Evolutionary conservation across 2,113 vertebrate genomes (phyloP).

Genomic region (Ciconia maguari): DNA sequence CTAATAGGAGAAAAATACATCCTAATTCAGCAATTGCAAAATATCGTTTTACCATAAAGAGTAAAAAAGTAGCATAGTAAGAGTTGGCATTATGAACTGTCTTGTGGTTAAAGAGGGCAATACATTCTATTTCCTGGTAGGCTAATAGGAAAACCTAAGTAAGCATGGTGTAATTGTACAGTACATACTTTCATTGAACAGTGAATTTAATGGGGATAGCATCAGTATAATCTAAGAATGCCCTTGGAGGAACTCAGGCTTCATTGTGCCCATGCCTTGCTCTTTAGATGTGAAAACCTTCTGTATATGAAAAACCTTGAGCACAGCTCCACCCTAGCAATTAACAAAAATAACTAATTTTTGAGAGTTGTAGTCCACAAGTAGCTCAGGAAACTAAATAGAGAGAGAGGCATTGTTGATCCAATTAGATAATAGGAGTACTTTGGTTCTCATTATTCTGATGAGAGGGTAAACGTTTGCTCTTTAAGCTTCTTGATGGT

Average conservation of each 20-base stretch:
- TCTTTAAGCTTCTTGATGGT: slow-evolving; percentile 74
- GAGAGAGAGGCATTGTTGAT: neutral
- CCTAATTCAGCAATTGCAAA: neutral
- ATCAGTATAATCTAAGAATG: neutral
- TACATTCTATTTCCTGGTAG: neutral
- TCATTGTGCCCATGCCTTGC: neutral
- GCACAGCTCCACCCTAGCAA: neutral
- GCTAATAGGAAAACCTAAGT: neutral
- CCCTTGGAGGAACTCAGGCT: neutral
- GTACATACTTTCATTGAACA: neutral
- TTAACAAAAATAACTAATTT: slow-evolving; percentile 12
- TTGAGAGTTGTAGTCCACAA: neutral
- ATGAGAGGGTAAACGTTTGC: slow-evolving; percentile 57
- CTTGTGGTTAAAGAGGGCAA: neutral
- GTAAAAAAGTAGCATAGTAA: neutral
- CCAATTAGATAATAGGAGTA: slow-evolving; percentile 47
- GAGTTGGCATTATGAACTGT: neutral
- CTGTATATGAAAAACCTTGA: neutral
- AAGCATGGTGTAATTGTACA: neutral
- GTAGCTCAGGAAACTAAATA: neutral
- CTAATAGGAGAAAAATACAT: neutral
- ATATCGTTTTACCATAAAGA: neutral
- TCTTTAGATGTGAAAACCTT: neutral
- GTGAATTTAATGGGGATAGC: neutral
- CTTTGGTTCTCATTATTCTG: slow-evolving; percentile 56